Percentiles rank a stretch among this genome's conserved stretches.
Evolutionary conservation across 2,888 invertebrate genomes (phyloP).

Genomic region (Apamea sordens): DNA sequence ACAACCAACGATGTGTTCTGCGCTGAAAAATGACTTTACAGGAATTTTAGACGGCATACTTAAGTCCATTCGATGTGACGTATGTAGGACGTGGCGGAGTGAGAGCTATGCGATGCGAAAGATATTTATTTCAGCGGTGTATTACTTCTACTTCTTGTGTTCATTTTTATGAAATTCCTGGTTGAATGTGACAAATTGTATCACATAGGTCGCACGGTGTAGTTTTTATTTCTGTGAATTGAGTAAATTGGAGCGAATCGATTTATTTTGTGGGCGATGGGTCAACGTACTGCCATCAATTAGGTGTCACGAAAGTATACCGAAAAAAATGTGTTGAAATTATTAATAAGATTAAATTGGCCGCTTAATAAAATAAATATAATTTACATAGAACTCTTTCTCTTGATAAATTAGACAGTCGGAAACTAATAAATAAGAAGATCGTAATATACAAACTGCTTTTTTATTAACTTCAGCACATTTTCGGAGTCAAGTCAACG

Average conservation of each 20-base stretch:
- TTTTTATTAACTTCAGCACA: background rate
- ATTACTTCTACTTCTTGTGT: background rate
- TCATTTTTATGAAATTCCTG: conserved; percentile 28
- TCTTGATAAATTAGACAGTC: background rate
- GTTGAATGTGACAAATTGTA: conserved; percentile 37
- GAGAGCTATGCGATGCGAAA: conserved; percentile 40
- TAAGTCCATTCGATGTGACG: conserved; percentile 55
- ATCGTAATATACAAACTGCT: too few species aligned
- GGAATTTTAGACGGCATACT: conserved; percentile 71
- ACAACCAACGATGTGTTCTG: conserved; percentile 61
- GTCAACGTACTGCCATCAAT: conserved; percentile 29
- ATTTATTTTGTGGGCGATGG: conserved; percentile 23
- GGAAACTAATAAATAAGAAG: background rate
- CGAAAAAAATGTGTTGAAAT: background rate
- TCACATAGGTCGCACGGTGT: conserved; percentile 7
- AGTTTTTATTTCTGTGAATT: conserved; percentile 27
- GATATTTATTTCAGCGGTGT: conserved; percentile 21
- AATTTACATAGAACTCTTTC: too few species aligned
- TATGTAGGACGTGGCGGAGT: conserved; percentile 38
- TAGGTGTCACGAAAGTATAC: background rate
- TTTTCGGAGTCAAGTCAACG: background rate
- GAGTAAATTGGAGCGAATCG: conserved; percentile 22
- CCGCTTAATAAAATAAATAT: conserved; percentile 7
- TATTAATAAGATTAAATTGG: conserved; percentile 1
- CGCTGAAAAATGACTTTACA: conserved; percentile 78